Base-by-base conservation (phyloP, 1,140 invertebrate species). In the Stenopsyche tienmushanensis region DNA sequence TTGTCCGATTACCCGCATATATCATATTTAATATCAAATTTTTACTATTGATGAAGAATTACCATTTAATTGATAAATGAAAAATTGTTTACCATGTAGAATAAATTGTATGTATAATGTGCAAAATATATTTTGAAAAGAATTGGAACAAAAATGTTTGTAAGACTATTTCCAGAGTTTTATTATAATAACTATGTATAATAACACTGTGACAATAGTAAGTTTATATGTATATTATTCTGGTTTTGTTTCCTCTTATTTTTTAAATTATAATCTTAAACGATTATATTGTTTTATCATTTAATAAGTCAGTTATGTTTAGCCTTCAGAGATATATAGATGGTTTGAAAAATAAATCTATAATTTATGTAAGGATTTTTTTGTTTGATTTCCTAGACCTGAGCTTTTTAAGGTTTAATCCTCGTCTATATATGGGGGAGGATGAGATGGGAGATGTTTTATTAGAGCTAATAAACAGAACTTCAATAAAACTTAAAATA, bases 271-370 rank as follows among this genome's bases (percentile, higher is more conserved):
- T n/a, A n/a, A n/a, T n/a, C n/a, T n/a, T n/a, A n/a, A 44, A 17
- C 13, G 41, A 44, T 13, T 3, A 15, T 44, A 29, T 9, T 55
- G 15, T 29, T 18, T 55, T 29, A 7, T 55, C 9, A 26, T 17
- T 26, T 55, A 55, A n/a, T n/a, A n/a, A 9, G 20, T 17, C 15
- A 3, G 25, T 55, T 55, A 55, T 55, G 24, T 25, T 55, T 55
- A 55, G 24, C n/a, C 34, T 55, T 55, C 53, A 55, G 24, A 55
- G 53, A 24, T 55, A 55, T 55, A 55, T 55, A 26, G 24, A 55
- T 55, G 8, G 18, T 55, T 55, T 25, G 24, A 26, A 29, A 55
- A 55, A 55, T 26, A 55, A 26, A 55, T 3, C 3, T 29, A 3
- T 55, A 7, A 44, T 44, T 44, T 44, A 44, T 39, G 41, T 44